Base-by-base conservation (phyloP, 2,797 vertebrate genomes). In the Picus viridis region DNA sequence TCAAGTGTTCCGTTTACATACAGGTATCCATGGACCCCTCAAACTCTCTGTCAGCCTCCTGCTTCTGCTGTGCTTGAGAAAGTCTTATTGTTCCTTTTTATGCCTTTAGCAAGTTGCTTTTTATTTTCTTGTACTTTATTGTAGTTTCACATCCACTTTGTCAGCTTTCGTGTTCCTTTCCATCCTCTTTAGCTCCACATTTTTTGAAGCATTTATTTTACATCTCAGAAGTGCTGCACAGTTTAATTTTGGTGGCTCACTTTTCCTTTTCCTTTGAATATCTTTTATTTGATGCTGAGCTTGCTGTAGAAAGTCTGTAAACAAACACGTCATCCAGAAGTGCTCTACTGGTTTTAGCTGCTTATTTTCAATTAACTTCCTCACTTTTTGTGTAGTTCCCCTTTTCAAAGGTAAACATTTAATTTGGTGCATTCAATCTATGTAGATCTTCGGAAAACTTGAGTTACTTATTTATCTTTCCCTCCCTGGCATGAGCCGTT, bases 341-440 rank as follows among this genome's bases (percentile, higher is more conserved):
- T 49, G 16, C 17, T 74, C 58, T 74, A 51, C 58, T 89, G 23
- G 3, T 83, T 91, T 90, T 87, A 89, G 69, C 58, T 69, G 36
- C 53, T 63, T 26, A 77, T 83, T 87, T 90, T 90, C 65, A 87
- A 56, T 2, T 0, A 63, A 58, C 83, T 92, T 83, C 43, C 49
- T 77, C 29, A 63, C 34, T 90, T 92, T 43, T 43, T 62, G 56
- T 54, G 51, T 88, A 34, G 24, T 88, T 86, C 62, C 27, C 6
- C 49, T 75, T 95, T 92, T 83, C 61, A 78, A 93, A 89, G 29
- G 32, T 72, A 88, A 86, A 67, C 1, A 3, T 47, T 85, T 90
- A 71, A 84, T 70, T 86, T 86, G 10, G 30, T 72, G 73, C 43
- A 56, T 61, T 91, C 41, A 30, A 3, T 68, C 49, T 83, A 23